These are phyloP conservation scores for Syrista parreyssii DNA, from an alignment of 2,888 invertebrate genomes.

Conservation along the genomic window DNA sequence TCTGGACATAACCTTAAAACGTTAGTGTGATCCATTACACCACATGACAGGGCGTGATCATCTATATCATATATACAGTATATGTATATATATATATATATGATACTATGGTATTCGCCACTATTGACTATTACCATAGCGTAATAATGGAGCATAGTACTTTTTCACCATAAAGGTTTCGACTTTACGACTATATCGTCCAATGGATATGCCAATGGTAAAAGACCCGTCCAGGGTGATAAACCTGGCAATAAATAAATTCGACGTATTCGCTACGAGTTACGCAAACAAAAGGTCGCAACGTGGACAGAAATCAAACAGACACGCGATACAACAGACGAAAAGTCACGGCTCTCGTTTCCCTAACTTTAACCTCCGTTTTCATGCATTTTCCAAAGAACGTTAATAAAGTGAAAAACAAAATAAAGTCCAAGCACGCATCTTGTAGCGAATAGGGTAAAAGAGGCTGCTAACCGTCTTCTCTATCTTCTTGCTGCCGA, in stretches of 20 bases:
- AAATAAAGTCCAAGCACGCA: background rate
- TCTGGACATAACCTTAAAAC: background rate
- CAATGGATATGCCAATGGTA: background rate
- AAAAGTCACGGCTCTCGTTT: background rate
- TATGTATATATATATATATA: background rate
- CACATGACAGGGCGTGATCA: background rate
- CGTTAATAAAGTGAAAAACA: background rate
- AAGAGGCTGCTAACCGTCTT: constrained; percentile 26
- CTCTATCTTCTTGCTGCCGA: constrained; percentile 29
- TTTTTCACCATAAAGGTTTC: background rate
- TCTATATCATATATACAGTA: background rate
- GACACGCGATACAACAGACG: background rate
- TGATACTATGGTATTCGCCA: background rate
- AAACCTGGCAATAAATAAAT: background rate
- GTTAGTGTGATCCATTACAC: background rate
- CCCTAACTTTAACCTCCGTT: background rate
- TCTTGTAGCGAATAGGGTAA: background rate
- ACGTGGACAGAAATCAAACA: background rate
- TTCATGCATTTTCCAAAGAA: background rate
- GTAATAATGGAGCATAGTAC: background rate
- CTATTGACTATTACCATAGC: background rate
- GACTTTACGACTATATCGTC: background rate
- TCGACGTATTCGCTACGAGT: background rate
- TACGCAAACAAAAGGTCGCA: background rate
- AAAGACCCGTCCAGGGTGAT: background rate